Evolutionary conservation across 2,888 invertebrate genomes (phyloP), one percentile per base, ranked within the genome.

Genomic region (Invenusta paracnida): DNA sequence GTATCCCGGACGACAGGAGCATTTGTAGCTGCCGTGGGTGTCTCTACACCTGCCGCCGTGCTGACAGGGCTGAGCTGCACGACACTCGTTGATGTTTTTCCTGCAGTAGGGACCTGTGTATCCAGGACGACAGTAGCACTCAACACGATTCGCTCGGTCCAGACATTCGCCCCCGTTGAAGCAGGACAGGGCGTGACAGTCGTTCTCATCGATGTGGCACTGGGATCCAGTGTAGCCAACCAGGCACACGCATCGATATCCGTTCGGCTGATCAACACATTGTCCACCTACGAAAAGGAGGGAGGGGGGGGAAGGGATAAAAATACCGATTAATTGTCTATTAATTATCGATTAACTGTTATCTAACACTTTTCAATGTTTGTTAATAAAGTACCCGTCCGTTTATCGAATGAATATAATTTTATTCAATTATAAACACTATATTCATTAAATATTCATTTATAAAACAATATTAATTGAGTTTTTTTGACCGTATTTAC

Each of bases 21-120:
- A 85, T 5, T 82, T 25, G 82, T 85, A 85, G 17, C 29, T 29
- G 17, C 79, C 79, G 25, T 28, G n/a, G 5, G 27, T 82, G 67
- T 85, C 81, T n/a, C 17, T 28, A 28, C 85, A 85, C 29, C 11
- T 81, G 11, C 85, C 85, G 1, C 67, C 67, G 85, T 85, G 48
- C n/a, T 67, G 25, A 23, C 85, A 85, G 13, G 85, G 85, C 67
- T 81, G 67, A 28, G 17, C 25, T 1, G 48, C 89, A n/a, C 89
- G 88, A 86, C 92, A 92, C 83, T 91, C 91, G 87, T 92, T 90
- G 79, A 90, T 89, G 85, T 85, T 85, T 23, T 66, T 23, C 29
- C 85, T 29, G 29, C 86, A 85, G 28, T n/a, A 17, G 25, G 23
- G 23, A 25, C 86, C 86, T 25, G 31, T 67, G 30, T 28, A 85